A percentile compares a stretch with the other conserved stretches of the same genome.
phyloP scores from a whole-genome alignment of 2,113 vertebrate species.

The Oryzias woworae region DNA sequence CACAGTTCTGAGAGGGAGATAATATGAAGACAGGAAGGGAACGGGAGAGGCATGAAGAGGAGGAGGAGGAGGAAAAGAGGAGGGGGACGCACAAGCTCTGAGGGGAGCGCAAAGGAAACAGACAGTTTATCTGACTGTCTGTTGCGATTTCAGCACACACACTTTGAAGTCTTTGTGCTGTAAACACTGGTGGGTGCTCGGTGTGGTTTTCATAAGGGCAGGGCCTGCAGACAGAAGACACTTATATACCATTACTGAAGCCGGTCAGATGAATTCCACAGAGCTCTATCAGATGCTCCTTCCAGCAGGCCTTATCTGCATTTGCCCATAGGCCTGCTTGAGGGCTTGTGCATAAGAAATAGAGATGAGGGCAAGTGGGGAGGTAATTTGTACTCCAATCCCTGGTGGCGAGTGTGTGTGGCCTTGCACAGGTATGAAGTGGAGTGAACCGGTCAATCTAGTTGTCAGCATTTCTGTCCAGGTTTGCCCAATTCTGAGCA shows the following conservation, averaged over 20 bases:
- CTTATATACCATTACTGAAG: constrained; percentile 50
- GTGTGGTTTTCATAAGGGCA: constrained; percentile 51
- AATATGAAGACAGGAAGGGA: constrained; percentile 31
- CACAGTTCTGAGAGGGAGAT: constrained; percentile 44
- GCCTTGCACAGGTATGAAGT: constrained; percentile 8
- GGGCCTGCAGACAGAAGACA: constrained; percentile 49
- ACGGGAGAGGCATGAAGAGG: not conserved
- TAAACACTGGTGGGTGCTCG: constrained; percentile 53
- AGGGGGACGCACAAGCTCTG: constrained; percentile 22
- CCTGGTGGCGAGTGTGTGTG: constrained; percentile 40
- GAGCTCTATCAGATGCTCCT: constrained; percentile 56
- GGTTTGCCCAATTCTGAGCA: constrained; percentile 17
- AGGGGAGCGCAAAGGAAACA: constrained; percentile 57
- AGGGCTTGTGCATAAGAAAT: constrained; percentile 48
- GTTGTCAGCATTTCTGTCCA: constrained; percentile 41
- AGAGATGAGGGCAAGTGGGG: constrained; percentile 31
- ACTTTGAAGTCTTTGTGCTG: constrained; percentile 67
- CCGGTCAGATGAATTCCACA: constrained; percentile 48
- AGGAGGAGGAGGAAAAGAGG: constrained; percentile 5
- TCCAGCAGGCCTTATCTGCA: constrained; percentile 60
- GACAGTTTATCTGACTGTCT: constrained; percentile 72
- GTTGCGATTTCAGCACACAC: constrained; percentile 52
- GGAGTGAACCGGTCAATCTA: constrained; percentile 19
- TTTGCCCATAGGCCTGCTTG: constrained; percentile 54
- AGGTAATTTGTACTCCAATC: constrained; percentile 61